phyloP scores from a whole-genome alignment of 2,888 invertebrate species.

The Cerceris rybyensis region DNA sequence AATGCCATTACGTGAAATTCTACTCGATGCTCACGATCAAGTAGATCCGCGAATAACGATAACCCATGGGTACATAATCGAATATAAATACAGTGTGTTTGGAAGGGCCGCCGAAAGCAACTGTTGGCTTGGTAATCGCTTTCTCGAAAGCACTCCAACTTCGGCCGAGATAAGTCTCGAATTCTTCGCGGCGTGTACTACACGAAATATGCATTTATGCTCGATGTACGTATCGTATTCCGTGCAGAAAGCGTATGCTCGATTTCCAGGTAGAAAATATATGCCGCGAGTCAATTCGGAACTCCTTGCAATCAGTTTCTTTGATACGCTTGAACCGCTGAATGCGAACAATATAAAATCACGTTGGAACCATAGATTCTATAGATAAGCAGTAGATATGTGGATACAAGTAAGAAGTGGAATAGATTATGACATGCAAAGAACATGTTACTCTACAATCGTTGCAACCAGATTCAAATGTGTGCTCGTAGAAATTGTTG shows the following conservation, averaged over 20 bases:
- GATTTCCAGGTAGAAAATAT: constrained; percentile 10
- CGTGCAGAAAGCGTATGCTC: constrained; percentile 8
- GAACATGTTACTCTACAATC: too few species aligned
- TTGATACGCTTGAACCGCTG: not conserved
- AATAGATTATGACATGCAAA: too few species aligned
- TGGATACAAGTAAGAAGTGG: too few species aligned
- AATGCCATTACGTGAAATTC: constrained; percentile 35
- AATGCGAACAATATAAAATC: not conserved
- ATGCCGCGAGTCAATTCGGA: constrained; percentile 2
- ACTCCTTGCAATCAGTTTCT: not conserved
- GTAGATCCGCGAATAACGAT: constrained; percentile 23
- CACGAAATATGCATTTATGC: constrained; percentile 59
- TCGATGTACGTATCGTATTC: constrained; percentile 19
- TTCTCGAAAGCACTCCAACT: constrained; percentile 33
- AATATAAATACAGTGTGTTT: constrained; percentile 23
- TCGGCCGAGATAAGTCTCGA: constrained; percentile 60
- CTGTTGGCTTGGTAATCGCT: constrained; percentile 38
- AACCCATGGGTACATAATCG: constrained; percentile 14
- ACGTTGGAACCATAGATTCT: not conserved
- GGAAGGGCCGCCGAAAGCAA: constrained; percentile 25
- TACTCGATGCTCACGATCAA: not conserved
- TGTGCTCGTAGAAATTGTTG: too few species aligned
- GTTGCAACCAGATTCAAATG: too few species aligned
- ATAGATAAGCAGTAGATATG: too few species aligned
- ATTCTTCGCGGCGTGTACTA: constrained; percentile 47